These are phyloP conservation scores for Oryctolagus cuniculus DNA, from an alignment of 2,113 vertebrate species.

Conservation along the genomic window DNA sequence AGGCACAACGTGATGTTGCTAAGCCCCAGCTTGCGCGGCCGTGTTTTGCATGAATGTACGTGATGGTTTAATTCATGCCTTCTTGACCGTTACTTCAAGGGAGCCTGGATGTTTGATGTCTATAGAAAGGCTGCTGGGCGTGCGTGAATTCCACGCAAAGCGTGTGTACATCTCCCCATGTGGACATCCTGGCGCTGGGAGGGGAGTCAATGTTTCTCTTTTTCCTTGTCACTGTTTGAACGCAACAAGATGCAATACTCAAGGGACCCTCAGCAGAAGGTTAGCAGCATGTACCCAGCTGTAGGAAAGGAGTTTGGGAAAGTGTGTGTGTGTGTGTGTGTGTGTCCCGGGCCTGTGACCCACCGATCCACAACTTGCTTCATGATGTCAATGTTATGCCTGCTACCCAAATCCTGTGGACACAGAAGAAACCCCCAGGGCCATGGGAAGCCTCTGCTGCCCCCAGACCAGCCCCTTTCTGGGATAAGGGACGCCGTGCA, in stretches of 20 bases:
- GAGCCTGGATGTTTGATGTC: neutral
- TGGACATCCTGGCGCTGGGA: neutral
- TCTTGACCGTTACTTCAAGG: conserved; percentile 57
- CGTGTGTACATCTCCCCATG: conserved; percentile 22
- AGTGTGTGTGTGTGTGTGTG: conserved; percentile 34
- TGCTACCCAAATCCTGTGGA: neutral
- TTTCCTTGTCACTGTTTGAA: conserved; percentile 41
- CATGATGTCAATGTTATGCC: neutral
- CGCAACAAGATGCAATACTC: conserved; percentile 35
- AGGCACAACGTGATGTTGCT: neutral
- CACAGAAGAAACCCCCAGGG: neutral
- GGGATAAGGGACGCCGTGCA: neutral
- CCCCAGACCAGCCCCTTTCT: neutral
- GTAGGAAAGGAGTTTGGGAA: conserved; percentile 63
- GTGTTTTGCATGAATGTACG: conserved; percentile 27
- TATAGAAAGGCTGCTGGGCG: neutral
- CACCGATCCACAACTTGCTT: neutral
- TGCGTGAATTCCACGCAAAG: neutral
- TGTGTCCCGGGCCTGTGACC: conserved; percentile 32
- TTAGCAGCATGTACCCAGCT: conserved; percentile 41
- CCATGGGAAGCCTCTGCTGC: neutral
- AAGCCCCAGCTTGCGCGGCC: neutral
- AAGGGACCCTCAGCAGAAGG: conserved; percentile 62
- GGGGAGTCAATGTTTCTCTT: conserved; percentile 46
- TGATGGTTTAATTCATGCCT: neutral